Percentiles rank a stretch among this genome's conserved stretches.
phyloP scores from a whole-genome alignment of 2,888 invertebrate genomes.

The Chalcosyrphus nemorum region DNA sequence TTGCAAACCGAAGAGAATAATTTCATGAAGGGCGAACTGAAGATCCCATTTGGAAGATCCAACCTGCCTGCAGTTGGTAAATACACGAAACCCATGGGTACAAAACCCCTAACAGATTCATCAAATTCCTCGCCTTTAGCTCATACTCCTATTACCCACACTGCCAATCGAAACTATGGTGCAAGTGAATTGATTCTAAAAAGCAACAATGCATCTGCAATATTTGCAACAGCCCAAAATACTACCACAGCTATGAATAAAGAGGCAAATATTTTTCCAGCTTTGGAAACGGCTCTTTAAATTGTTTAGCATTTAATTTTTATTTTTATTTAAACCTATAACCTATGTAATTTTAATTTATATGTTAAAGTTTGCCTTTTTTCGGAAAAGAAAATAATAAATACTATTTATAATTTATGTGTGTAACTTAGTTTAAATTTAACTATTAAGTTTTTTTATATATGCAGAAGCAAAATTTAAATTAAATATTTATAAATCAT shows the following conservation, averaged over 20 bases:
- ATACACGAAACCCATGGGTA: constrained; percentile 2
- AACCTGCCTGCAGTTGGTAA: constrained; percentile 21
- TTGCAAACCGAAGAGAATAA: constrained; percentile 82
- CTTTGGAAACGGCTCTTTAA: constrained; percentile 70
- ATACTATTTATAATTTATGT: constrained; percentile 60
- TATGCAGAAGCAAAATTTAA: constrained; percentile 58
- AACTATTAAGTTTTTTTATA: constrained; percentile 68
- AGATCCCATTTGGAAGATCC: constrained; percentile 48
- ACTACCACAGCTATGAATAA: constrained; percentile 46
- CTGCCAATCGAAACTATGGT: constrained; percentile 51
- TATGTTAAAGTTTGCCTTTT: constrained; percentile 70
- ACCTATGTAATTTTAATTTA: constrained; percentile 61
- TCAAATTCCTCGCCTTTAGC: constrained; percentile 15
- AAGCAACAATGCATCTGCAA: constrained; percentile 55
- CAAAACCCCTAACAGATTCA: constrained; percentile 8
- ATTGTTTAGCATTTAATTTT: constrained; percentile 33
- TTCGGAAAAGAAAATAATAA: constrained; percentile 21
- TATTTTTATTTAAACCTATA: constrained; percentile 23
- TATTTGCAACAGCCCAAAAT: constrained; percentile 47
- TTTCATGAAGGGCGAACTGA: constrained; percentile 81
- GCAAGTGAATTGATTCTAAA: constrained; percentile 55
- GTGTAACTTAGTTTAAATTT: constrained; percentile 71
- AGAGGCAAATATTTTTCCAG: constrained; percentile 57
- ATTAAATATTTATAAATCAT: constrained; percentile 69
- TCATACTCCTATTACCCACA: constrained; percentile 25